Evolutionary conservation across 2,113 vertebrate species (phyloP).

Genomic region (Piaya cayana): DNA sequence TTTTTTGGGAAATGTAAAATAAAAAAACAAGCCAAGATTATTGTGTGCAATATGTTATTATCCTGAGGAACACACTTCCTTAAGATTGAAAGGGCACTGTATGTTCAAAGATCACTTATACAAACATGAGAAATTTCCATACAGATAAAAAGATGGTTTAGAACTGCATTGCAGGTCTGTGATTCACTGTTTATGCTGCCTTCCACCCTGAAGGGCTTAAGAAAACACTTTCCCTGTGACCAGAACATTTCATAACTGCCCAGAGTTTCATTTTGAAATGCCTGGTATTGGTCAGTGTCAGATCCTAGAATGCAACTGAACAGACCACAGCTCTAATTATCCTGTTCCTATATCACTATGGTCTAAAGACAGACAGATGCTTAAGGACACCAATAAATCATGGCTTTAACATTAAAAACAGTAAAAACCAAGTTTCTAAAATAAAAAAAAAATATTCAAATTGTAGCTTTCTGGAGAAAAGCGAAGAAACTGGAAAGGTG

Average conservation of each 20-base stretch:
- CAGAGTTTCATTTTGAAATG: background rate
- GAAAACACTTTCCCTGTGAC: background rate
- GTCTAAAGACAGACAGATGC: background rate
- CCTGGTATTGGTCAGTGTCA: background rate
- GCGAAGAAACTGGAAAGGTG: background rate
- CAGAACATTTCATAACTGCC: background rate
- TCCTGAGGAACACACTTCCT: background rate
- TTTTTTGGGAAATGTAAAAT: background rate
- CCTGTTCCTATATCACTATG: background rate
- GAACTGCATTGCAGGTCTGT: background rate
- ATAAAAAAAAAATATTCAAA: too few relatives aligned
- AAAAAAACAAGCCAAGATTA: background rate
- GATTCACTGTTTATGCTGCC: background rate
- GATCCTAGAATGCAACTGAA: background rate
- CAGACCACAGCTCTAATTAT: background rate
- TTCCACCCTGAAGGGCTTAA: background rate
- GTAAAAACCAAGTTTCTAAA: background rate
- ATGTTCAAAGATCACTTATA: background rate
- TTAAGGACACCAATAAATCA: background rate
- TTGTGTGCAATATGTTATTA: background rate
- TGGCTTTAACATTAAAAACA: background rate
- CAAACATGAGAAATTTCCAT: background rate
- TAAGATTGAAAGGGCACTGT: background rate
- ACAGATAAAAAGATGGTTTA: background rate
- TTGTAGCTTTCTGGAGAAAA: constrained; percentile 20